These are phyloP conservation scores for Lutjanus argentimaculatus DNA, from an alignment of 2,797 vertebrate species.

Conservation along the genomic window DNA sequence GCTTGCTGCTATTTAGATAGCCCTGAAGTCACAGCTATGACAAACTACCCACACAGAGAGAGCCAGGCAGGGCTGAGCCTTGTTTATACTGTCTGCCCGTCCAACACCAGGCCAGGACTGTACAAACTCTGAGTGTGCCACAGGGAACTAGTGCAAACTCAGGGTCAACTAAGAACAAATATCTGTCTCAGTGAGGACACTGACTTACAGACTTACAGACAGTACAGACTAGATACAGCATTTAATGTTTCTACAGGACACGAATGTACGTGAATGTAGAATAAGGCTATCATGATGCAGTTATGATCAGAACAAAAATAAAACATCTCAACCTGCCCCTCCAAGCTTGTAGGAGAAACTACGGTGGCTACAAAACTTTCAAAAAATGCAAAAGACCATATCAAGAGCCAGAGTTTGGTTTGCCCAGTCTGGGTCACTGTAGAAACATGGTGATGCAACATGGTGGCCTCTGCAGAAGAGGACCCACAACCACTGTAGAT, in stretches of 20 bases:
- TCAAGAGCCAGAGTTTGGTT: too few relatives aligned
- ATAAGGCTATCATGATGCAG: background rate
- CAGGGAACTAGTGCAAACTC: constrained; percentile 49
- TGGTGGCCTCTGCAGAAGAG: too few relatives aligned
- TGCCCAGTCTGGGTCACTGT: too few relatives aligned
- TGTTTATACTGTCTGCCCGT: constrained; percentile 65
- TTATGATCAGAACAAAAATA: background rate
- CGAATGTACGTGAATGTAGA: constrained; percentile 17
- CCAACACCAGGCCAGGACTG: constrained; percentile 46
- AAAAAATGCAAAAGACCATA: too few relatives aligned
- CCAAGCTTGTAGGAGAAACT: too few relatives aligned
- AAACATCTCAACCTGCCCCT: too few relatives aligned
- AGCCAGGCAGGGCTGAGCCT: constrained; percentile 57
- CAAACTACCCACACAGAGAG: constrained; percentile 73
- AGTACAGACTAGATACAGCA: background rate
- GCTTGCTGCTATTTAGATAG: constrained; percentile 79
- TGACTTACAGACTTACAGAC: constrained; percentile 15
- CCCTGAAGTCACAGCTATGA: constrained; percentile 80
- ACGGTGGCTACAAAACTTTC: too few relatives aligned
- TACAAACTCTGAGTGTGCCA: constrained; percentile 54
- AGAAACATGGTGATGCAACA: too few relatives aligned
- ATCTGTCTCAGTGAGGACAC: constrained; percentile 21
- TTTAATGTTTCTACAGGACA: background rate
- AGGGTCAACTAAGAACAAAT: constrained; percentile 55
- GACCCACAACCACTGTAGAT: too few relatives aligned